Conservation (phyloP, 2,888 invertebrate species). For the Campaea margaritaria region DNA sequence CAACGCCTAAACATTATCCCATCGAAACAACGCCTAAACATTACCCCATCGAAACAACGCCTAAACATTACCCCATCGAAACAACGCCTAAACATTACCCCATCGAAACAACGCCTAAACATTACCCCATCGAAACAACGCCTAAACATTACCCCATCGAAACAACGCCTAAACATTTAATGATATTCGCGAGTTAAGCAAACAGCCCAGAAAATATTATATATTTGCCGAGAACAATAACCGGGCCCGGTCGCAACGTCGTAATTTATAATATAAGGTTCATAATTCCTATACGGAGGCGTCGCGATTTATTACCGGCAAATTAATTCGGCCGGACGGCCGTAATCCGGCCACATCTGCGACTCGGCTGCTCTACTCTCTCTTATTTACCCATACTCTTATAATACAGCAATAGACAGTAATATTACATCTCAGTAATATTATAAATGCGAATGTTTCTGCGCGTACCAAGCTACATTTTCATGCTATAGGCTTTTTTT, state of each 20-base stretch:
- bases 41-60: too few species aligned
- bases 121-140: constrained; percentile 1
- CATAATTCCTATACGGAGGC: constrained; percentile 35
- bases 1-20: too few species aligned
- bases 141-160: constrained; percentile 1
- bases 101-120: neutral
- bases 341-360: constrained; percentile 60
- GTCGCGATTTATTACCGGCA: constrained; percentile 60
- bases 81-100: too few species aligned
- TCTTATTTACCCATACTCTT: neutral
- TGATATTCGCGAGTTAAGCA: constrained; percentile 9
- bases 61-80: too few species aligned
- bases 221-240: constrained; percentile 52
- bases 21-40: too few species aligned
- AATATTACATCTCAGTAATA: too few species aligned
- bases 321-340: constrained; percentile 61
- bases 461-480: too few species aligned
- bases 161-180: constrained; percentile 2
- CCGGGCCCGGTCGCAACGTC: constrained; percentile 42
- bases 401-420: too few species aligned
- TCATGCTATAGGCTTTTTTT: too few species aligned
- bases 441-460: too few species aligned
- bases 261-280: constrained; percentile 62
- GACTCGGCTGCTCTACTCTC: constrained; percentile 9
- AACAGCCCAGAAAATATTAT: constrained; percentile 31